These are phyloP conservation scores for Danio jaintianensis DNA, from an alignment of 2,797 vertebrate genomes.

Conservation along the genomic window DNA sequence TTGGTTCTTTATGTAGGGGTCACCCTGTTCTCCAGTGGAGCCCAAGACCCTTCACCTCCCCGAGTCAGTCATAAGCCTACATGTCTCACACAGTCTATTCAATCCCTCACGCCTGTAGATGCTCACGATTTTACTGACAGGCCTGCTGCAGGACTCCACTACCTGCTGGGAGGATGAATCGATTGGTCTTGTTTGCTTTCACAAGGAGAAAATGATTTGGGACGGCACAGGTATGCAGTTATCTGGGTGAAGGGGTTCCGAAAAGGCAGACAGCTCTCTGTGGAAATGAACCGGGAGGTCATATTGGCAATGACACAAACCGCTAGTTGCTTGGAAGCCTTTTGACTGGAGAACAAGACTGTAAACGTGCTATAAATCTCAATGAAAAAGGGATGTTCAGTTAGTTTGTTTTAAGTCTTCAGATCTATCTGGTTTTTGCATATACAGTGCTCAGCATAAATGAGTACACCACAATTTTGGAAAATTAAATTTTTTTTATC, in stretches of 20 bases:
- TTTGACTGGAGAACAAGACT: constrained; percentile 28
- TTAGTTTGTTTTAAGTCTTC: neutral
- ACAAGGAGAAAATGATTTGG: constrained; percentile 46
- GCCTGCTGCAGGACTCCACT: constrained; percentile 42
- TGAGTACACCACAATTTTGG: no score
- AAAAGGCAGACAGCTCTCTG: constrained; percentile 31
- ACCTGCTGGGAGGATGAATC: constrained; percentile 56
- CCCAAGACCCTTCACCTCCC: constrained; percentile 53
- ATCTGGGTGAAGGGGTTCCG: constrained; percentile 37
- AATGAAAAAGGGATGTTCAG: constrained; percentile 1
- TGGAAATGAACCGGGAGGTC: constrained; percentile 34
- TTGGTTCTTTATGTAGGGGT: constrained; percentile 60
- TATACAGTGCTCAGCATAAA: no score
- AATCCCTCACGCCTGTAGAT: constrained; percentile 40
- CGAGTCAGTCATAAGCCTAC: constrained; percentile 53
- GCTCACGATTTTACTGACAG: constrained; percentile 42
- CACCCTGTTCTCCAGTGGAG: constrained; percentile 46
- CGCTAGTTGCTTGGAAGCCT: neutral
- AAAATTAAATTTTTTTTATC: no score
- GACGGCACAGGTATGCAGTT: constrained; percentile 25
- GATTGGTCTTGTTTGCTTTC: constrained; percentile 48
- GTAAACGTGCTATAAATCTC: constrained; percentile 15
- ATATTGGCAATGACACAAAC: constrained; percentile 37
- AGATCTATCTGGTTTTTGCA: no score
- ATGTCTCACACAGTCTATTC: constrained; percentile 51